These are phyloP conservation scores for Choreutis nemorana DNA, from an alignment of 2,888 invertebrate species.

Conservation along the genomic window DNA sequence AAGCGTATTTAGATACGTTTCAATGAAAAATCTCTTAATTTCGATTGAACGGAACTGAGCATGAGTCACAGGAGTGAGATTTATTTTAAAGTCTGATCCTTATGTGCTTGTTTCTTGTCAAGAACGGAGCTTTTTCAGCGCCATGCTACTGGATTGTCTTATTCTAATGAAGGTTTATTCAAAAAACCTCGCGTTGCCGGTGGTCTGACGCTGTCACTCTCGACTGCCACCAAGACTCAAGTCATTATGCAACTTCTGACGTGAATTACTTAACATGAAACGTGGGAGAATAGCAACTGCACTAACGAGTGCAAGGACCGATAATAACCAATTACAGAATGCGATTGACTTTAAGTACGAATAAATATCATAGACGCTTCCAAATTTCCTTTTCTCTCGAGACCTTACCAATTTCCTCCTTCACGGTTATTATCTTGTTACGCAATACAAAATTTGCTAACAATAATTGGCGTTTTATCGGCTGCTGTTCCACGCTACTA, in stretches of 20 bases:
- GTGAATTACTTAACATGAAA: constrained; percentile 1
- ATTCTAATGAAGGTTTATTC: constrained; percentile 43
- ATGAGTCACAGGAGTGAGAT: too few species aligned
- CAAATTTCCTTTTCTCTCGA: too few species aligned
- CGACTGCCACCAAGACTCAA: constrained; percentile 14
- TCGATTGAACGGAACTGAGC: too few species aligned
- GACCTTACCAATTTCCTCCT: constrained; percentile 33
- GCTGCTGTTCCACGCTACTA: constrained; percentile 18
- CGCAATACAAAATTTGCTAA: constrained; percentile 37
- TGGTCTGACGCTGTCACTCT: constrained; percentile 40
- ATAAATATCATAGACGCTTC: constrained; percentile 35
- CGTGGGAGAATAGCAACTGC: neutral
- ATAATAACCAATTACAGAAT: too few species aligned
- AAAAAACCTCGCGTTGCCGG: constrained; percentile 51
- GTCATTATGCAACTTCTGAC: neutral
- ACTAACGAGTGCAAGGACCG: neutral
- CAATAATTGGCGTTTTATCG: constrained; percentile 12
- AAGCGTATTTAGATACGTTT: neutral
- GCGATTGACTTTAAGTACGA: too few species aligned
- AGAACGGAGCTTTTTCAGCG: too few species aligned
- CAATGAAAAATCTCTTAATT: too few species aligned
- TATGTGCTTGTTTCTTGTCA: too few species aligned
- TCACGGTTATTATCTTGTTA: constrained; percentile 34
- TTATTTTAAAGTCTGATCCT: too few species aligned
- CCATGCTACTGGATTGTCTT: constrained; percentile 37